Evolutionary conservation across 2,113 vertebrate genomes (phyloP).

Genomic region (Serinus canaria): DNA sequence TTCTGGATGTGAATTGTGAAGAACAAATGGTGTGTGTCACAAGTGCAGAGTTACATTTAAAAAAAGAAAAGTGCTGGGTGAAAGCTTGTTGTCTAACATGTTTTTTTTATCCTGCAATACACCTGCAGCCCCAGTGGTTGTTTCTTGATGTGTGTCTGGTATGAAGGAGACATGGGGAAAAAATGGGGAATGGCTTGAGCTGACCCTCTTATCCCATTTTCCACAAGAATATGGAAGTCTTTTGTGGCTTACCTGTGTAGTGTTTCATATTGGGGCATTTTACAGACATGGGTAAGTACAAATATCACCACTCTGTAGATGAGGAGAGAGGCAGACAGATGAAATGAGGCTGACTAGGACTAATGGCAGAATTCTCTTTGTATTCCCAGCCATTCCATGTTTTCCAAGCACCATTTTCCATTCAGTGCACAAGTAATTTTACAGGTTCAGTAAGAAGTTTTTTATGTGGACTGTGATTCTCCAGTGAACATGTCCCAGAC

Average conservation of each 20-base stretch:
- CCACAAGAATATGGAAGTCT: neutral
- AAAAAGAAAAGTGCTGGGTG: neutral
- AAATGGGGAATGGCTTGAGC: neutral
- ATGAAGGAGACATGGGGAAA: neutral
- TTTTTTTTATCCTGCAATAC: neutral
- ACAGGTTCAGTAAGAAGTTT: neutral
- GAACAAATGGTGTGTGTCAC: neutral
- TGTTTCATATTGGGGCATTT: slow-evolving; percentile 5
- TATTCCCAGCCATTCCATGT: neutral
- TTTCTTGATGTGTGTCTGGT: slow-evolving; percentile 28
- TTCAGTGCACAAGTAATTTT: neutral
- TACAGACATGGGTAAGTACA: slow-evolving; percentile 44
- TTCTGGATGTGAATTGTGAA: slow-evolving; percentile 30
- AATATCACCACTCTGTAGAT: neutral
- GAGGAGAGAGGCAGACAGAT: neutral
- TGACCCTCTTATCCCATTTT: neutral
- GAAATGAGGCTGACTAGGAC: neutral
- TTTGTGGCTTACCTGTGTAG: slow-evolving; percentile 5
- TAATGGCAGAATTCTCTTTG: neutral
- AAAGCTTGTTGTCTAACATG: slow-evolving; percentile 7
- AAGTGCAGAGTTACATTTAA: neutral
- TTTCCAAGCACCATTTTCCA: neutral
- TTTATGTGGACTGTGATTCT: neutral
- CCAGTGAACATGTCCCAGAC: neutral
- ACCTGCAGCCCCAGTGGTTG: neutral